Conservation (phyloP, 2,888 invertebrate genomes). For the Choreutis nemorana region DNA sequence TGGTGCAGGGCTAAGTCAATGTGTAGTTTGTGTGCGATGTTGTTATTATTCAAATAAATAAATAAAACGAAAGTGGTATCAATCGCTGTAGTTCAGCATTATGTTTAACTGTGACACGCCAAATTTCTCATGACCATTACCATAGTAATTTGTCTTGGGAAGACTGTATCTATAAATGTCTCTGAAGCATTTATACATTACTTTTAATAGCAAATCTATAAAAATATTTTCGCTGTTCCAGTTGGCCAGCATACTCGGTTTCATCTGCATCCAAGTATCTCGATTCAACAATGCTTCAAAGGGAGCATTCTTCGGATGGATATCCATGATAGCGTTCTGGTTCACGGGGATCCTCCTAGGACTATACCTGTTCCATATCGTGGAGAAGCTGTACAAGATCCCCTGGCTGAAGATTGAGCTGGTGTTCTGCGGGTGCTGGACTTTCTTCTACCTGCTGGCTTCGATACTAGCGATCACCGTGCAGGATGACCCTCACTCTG, state of each 20-base stretch:
- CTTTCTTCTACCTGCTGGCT: conserved; percentile 78
- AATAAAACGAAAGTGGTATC: no score
- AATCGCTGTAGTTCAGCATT: no score
- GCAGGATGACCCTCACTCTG: conserved; percentile 66
- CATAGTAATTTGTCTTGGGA: no score
- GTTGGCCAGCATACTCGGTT: conserved; percentile 76
- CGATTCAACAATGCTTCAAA: conserved; percentile 55
- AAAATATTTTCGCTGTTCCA: conserved; percentile 38
- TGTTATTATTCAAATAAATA: no score
- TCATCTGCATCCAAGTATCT: conserved; percentile 79
- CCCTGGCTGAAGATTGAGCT: conserved; percentile 89
- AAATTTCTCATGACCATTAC: no score
- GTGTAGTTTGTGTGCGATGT: no score
- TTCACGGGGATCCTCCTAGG: conserved; percentile 80
- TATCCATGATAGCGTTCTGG: conserved; percentile 87
- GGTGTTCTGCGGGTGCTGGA: conserved; percentile 76
- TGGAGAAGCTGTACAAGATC: conserved; percentile 84
- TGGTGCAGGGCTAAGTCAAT: no score
- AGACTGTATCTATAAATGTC: no score
- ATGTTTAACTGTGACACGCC: no score
- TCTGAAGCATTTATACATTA: no score
- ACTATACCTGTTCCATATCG: conserved; percentile 84
- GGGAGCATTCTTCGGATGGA: conserved; percentile 78
- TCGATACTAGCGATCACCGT: conserved; percentile 73
- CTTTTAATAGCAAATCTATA: no score